Conservation (phyloP, 2,113 vertebrate species). For the Hystrix cristata region DNA sequence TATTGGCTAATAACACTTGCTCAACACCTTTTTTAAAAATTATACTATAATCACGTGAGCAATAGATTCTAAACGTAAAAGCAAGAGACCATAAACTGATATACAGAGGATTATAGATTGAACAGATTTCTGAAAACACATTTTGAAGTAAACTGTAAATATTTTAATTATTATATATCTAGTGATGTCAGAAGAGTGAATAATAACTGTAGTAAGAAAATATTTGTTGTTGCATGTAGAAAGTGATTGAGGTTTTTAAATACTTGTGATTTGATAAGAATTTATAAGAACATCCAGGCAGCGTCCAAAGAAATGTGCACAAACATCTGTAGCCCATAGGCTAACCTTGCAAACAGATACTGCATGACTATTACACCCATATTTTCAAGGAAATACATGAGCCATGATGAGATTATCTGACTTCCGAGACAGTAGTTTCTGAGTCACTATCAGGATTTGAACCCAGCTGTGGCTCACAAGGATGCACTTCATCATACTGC, state of each 20-base stretch:
- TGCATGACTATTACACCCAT: not conserved
- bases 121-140: not conserved
- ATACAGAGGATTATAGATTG: not conserved
- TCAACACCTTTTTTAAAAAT: constrained; percentile 39
- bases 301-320: not conserved
- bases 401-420: not conserved
- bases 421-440: not conserved
- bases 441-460: not conserved
- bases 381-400: not conserved
- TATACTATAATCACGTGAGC: not conserved
- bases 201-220: not conserved
- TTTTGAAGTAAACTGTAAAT: not conserved
- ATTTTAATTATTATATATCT: not conserved
- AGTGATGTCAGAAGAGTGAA: not conserved
- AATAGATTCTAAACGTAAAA: constrained; percentile 28
- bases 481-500: not conserved
- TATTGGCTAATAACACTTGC: constrained; percentile 27
- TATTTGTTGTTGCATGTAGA: not conserved
- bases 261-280: not conserved
- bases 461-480: not conserved
- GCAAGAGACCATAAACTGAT: not conserved
- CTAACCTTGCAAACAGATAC: not conserved
- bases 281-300: not conserved
- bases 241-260: not conserved
- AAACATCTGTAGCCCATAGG: not conserved